phyloP scores from a whole-genome alignment of 2,888 invertebrate species.

The Athalia circularis region DNA sequence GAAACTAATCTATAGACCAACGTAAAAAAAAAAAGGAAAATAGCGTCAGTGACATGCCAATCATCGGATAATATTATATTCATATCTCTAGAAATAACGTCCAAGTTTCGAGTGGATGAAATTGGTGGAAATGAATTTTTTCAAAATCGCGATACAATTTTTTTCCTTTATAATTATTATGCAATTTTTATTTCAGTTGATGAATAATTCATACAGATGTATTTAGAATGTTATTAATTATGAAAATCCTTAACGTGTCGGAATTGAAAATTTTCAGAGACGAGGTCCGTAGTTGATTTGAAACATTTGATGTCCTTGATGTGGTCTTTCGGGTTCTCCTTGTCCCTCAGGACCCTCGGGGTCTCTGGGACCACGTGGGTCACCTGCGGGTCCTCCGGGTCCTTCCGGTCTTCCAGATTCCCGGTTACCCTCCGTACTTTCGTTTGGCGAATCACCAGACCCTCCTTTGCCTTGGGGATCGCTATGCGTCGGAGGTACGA shows the following conservation, averaged over 20 bases:
- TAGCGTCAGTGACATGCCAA: neutral
- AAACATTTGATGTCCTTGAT: neutral
- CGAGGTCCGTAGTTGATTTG: too few species aligned
- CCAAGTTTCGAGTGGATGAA: too few species aligned
- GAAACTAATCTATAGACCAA: too few species aligned
- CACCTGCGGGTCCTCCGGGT: neutral
- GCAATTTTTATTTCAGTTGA: too few species aligned
- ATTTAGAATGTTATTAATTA: neutral
- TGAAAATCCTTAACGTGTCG: neutral
- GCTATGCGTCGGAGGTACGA: slow-evolving; percentile 24
- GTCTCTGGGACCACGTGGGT: slow-evolving; percentile 1
- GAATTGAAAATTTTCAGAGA: too few species aligned
- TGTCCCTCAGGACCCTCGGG: slow-evolving; percentile 31
- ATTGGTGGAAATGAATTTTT: too few species aligned
- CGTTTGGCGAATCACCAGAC: neutral
- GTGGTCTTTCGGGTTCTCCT: neutral
- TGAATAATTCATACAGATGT: neutral
- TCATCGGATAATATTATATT: neutral
- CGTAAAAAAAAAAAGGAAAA: too few species aligned
- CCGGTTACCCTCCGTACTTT: neutral
- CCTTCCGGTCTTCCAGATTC: slow-evolving; percentile 5
- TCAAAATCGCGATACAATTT: too few species aligned
- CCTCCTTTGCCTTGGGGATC: neutral
- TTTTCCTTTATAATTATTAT: too few species aligned
- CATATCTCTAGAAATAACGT: neutral